Conservation (phyloP, 2,113 vertebrate species). For the Beaufortia kweichowensis region DNA sequence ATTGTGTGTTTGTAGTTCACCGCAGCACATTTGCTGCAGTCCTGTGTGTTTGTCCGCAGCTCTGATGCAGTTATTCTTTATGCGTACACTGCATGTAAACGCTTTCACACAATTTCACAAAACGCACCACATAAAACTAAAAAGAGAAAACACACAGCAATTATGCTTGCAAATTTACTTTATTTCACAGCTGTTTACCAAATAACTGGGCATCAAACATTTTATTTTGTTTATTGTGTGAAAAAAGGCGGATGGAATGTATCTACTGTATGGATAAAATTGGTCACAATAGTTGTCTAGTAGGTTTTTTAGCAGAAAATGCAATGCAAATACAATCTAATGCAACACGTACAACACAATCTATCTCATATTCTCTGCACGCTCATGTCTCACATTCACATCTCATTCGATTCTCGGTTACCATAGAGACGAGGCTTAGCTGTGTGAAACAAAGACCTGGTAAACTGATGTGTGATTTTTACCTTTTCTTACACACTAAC, state of each 20-base stretch:
- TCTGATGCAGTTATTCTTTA: constrained; percentile 1
- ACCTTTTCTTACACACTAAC: not conserved
- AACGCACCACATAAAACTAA: not conserved
- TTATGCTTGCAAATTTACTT: too few species aligned
- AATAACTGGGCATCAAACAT: not conserved
- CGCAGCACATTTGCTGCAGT: constrained; percentile 47
- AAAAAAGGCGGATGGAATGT: too few species aligned
- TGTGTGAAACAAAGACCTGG: constrained; percentile 29
- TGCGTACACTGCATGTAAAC: not conserved
- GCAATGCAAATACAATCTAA: not conserved
- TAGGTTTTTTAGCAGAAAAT: not conserved
- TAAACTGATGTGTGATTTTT: constrained; percentile 38
- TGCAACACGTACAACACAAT: not conserved
- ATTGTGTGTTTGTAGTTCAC: constrained; percentile 25
- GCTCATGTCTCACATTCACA: constrained; percentile 22
- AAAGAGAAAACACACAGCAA: too few species aligned
- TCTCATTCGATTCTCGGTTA: constrained; percentile 42
- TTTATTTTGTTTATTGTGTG: too few species aligned
- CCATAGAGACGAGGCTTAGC: constrained; percentile 45
- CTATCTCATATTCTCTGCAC: not conserved
- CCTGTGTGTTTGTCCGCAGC: constrained; percentile 35
- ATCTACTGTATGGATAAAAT: not conserved
- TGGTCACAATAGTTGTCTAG: not conserved
- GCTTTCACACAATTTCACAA: not conserved
- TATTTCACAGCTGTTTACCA: not conserved